Evolutionary conservation across 2,797 vertebrate genomes (phyloP).

Genomic region (Tamandua tetradactyla): DNA sequence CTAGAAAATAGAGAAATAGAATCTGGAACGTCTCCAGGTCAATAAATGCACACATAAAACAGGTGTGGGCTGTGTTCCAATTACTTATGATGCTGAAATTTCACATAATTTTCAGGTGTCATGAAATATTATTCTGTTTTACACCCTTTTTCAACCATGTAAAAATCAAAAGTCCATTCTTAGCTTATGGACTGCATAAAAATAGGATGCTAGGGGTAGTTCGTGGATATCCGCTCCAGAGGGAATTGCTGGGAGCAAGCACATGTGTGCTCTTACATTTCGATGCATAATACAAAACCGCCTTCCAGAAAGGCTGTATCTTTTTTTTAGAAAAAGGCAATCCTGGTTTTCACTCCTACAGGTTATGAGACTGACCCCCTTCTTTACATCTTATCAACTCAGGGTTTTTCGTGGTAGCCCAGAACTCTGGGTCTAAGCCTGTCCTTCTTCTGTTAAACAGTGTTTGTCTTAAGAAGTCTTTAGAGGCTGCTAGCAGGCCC

Average conservation of each 20-base stretch:
- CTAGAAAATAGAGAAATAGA: background rate
- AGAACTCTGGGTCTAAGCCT: background rate
- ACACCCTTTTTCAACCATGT: background rate
- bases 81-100: background rate
- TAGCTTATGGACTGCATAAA: background rate
- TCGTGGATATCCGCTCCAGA: no score
- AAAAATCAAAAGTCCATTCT: background rate
- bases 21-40: background rate
- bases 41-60: background rate
- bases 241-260: no score
- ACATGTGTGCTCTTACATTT: no score
- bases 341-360: background rate
- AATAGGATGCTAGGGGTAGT: background rate
- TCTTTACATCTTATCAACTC: background rate
- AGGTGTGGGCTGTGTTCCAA: background rate
- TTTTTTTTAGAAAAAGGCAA: background rate
- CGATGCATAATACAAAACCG: rapidly evolving
- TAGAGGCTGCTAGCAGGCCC: background rate
- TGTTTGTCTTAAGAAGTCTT: background rate
- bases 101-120: background rate
- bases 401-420: background rate
- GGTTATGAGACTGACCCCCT: background rate
- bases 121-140: background rate
- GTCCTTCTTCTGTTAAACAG: no score
- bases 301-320: background rate